These are phyloP conservation scores for Clinocottus analis DNA, from an alignment of 2,113 vertebrate species.

Conservation along the genomic window DNA sequence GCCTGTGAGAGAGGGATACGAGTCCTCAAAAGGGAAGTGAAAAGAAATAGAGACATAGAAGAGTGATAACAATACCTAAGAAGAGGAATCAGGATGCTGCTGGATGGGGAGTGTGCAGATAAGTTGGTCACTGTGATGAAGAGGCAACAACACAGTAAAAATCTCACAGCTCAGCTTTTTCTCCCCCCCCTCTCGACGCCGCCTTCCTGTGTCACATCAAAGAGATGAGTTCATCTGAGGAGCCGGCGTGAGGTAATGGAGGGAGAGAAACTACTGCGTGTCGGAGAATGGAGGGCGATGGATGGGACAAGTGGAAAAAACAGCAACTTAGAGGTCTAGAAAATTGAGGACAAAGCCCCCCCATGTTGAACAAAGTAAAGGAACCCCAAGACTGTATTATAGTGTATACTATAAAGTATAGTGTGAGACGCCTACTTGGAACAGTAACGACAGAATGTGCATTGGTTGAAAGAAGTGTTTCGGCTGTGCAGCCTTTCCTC, in stretches of 20 bases:
- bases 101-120: conserved; percentile 26
- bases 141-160: conserved; percentile 57
- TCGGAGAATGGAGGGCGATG: not conserved
- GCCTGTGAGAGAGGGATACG: not conserved
- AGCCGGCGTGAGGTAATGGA: not conserved
- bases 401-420: not conserved
- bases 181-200: conserved; percentile 20
- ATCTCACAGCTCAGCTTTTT: conserved; percentile 66
- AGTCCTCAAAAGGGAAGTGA: not conserved
- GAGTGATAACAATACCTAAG: too few relatives aligned
- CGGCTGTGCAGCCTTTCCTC: not conserved
- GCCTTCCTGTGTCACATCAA: conserved; percentile 63
- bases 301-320: not conserved
- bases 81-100: too few relatives aligned
- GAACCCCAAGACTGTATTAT: not conserved
- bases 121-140: conserved; percentile 71
- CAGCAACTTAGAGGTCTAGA: conserved; percentile 1
- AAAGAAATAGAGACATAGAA: too few relatives aligned
- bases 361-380: not conserved
- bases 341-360: not conserved
- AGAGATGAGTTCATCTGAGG: conserved; percentile 59
- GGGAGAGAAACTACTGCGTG: not conserved
- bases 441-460: not conserved
- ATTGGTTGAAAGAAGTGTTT: conserved; percentile 1
- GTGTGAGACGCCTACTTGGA: not conserved